Evolutionary conservation across 2,888 invertebrate genomes (phyloP).

Genomic region (Tachystola acroxantha): DNA sequence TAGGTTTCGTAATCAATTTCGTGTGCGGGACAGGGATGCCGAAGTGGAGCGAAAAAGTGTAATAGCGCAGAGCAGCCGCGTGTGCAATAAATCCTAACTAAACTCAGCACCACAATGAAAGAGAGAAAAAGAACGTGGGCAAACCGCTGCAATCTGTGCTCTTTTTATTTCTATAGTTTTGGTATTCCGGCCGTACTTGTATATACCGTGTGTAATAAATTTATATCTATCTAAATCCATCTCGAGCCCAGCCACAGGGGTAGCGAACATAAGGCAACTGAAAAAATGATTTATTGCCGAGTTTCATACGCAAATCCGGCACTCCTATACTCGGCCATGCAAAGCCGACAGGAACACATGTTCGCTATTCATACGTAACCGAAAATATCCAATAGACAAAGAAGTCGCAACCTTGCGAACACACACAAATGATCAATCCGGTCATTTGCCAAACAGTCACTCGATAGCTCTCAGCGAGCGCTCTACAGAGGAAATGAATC

Average conservation of each 20-base stretch:
- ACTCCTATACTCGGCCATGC: slow-evolving; percentile 8
- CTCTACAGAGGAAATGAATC: slow-evolving; percentile 10
- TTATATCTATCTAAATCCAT: not conserved
- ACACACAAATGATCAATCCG: slow-evolving; percentile 32
- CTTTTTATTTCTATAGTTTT: not conserved
- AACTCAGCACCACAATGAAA: not conserved
- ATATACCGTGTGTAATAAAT: not conserved
- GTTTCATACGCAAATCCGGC: slow-evolving; percentile 6
- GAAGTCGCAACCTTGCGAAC: slow-evolving; percentile 16
- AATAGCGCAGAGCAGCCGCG: slow-evolving; percentile 26
- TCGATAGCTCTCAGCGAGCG: slow-evolving; percentile 15
- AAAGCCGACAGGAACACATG: slow-evolving; percentile 26
- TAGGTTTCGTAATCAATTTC: slow-evolving; percentile 33
- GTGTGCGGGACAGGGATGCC: slow-evolving; percentile 13
- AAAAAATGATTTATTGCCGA: slow-evolving; percentile 9
- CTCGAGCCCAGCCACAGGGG: slow-evolving; percentile 1
- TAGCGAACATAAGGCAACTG: not conserved
- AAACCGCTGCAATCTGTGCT: slow-evolving; percentile 18
- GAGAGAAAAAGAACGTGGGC: slow-evolving; percentile 8
- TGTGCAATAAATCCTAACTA: slow-evolving; percentile 20
- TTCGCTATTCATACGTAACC: slow-evolving; percentile 27
- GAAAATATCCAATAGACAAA: slow-evolving; percentile 18
- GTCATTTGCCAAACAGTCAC: slow-evolving; percentile 32
- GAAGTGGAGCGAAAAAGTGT: slow-evolving; percentile 37
- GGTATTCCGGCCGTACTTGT: not conserved